A percentile compares a stretch with the other conserved stretches of the same genome.
These are phyloP conservation scores for Gallinago nigripennis DNA, from an alignment of 2,797 vertebrate genomes.

Conservation along the genomic window DNA sequence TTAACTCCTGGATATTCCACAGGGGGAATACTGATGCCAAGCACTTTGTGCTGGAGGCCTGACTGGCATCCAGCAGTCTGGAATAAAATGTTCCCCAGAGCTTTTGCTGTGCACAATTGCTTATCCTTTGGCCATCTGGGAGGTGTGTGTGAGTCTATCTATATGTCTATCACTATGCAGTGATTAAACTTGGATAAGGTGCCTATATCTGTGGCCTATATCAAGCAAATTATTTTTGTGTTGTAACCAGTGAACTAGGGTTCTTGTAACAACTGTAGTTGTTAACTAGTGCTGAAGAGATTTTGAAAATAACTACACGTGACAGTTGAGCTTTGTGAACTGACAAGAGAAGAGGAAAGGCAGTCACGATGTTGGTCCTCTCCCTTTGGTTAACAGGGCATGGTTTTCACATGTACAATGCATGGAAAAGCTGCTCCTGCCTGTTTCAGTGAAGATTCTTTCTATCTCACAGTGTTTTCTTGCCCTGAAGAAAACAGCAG, in stretches of 20 bases:
- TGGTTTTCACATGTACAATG: neutral
- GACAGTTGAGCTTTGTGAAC: neutral
- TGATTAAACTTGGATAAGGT: neutral
- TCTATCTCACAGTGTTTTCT: neutral
- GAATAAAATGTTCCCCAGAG: neutral
- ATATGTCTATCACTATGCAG: neutral
- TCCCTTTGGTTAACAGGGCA: neutral
- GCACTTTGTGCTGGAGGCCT: neutral
- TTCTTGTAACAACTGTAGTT: neutral
- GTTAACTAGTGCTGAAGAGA: neutral
- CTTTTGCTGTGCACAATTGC: neutral
- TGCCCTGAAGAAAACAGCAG: neutral
- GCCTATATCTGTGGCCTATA: neutral
- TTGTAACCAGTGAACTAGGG: neutral
- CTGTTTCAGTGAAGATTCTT: neutral
- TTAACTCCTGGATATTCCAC: neutral
- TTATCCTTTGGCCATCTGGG: neutral
- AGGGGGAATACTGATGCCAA: neutral
- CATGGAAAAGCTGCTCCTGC: neutral
- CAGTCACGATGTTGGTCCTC: neutral
- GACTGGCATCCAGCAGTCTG: neutral
- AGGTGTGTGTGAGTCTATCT: too few species aligned
- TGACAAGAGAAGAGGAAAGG: neutral
- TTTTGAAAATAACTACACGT: neutral
- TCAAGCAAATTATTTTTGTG: neutral